Evolutionary conservation across 2,888 invertebrate species (phyloP).

Genomic region (Celastrina argiolus): DNA sequence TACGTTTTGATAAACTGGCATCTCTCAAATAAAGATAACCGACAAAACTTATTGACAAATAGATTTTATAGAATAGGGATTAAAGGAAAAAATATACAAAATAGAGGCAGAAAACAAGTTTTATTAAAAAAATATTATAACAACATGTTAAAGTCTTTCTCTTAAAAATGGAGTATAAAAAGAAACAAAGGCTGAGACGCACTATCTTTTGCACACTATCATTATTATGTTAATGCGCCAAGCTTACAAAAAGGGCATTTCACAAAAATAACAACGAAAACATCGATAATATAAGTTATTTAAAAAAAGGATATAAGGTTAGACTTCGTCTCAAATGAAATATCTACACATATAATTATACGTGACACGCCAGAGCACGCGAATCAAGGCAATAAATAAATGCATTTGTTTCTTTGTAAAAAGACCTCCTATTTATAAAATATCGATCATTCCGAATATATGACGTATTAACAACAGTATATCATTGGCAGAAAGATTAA

Average conservation of each 20-base stretch:
- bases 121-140: conserved; percentile 6
- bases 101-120: background rate
- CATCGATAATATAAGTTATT: background rate
- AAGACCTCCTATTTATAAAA: background rate
- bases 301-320: background rate
- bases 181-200: background rate
- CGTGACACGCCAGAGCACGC: no score
- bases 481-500: background rate
- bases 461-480: background rate
- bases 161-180: conserved; percentile 10
- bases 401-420: background rate
- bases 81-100: background rate
- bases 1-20: no score
- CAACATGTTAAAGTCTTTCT: conserved; percentile 12
- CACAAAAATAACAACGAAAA: background rate
- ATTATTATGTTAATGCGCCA: no score
- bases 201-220: no score
- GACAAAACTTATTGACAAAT: background rate
- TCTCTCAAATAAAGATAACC: background rate
- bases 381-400: no score
- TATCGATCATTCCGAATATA: background rate
- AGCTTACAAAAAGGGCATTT: background rate
- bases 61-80: background rate
- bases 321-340: no score
- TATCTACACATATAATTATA: no score